Conservation (phyloP, 1,140 invertebrate species). For the Nomia melanderi region DNA sequence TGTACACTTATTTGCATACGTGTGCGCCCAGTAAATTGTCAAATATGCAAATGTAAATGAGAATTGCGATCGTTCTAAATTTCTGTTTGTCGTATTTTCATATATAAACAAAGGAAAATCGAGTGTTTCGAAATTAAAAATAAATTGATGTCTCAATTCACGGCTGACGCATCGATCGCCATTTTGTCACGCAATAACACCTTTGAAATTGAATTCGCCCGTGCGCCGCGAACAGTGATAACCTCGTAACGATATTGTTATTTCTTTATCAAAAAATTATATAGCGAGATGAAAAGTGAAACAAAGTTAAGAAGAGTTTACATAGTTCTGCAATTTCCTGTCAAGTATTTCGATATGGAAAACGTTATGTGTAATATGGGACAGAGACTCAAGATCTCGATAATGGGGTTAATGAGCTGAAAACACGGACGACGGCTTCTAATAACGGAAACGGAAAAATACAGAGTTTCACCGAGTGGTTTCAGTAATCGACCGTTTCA, state of each 20-base stretch:
- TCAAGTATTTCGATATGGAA: background rate
- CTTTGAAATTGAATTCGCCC: too few species aligned
- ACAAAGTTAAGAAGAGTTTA: too few species aligned
- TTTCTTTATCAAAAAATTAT: too few species aligned
- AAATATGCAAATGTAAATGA: background rate
- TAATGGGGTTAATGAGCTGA: background rate
- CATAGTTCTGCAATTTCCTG: background rate
- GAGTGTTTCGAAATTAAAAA: background rate
- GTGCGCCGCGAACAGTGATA: too few species aligned
- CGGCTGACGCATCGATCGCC: too few species aligned
- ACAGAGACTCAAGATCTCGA: background rate
- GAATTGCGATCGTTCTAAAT: background rate
- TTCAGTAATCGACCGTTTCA: background rate
- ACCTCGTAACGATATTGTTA: too few species aligned
- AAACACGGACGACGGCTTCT: background rate
- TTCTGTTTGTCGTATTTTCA: too few species aligned
- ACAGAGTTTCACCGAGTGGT: constrained; percentile 11
- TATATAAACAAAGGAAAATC: background rate
- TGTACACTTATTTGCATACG: too few species aligned
- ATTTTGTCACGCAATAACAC: background rate
- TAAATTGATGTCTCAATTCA: background rate
- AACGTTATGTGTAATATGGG: background rate
- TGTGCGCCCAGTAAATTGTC: background rate
- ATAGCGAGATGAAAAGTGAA: too few species aligned
- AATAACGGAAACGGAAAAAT: constrained; percentile 24